Conservation (phyloP, 2,888 invertebrate genomes). For the Urechis unicinctus region DNA sequence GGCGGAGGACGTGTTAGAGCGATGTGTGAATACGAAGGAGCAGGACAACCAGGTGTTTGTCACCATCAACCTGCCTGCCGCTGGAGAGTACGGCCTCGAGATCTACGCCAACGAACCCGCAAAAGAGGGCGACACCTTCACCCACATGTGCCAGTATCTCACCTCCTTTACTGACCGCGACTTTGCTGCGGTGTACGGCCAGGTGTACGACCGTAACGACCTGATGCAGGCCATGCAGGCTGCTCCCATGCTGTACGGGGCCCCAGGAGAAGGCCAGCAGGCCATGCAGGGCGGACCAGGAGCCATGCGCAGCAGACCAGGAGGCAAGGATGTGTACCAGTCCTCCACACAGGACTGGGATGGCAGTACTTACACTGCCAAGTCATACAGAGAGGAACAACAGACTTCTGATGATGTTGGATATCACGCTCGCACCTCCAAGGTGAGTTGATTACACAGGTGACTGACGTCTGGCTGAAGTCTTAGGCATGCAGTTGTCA, state of each 20-base stretch:
- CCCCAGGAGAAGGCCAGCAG: constrained; percentile 15
- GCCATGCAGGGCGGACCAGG: constrained; percentile 12
- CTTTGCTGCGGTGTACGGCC: constrained; percentile 20
- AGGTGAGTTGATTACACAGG: no score
- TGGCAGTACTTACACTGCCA: constrained; percentile 10
- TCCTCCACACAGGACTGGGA: constrained; percentile 14
- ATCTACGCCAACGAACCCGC: constrained; percentile 50
- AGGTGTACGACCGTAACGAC: constrained; percentile 23
- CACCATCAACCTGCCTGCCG: constrained; percentile 35
- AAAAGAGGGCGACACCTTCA: constrained; percentile 39
- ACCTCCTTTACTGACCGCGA: constrained; percentile 21
- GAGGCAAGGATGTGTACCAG: constrained; percentile 6
- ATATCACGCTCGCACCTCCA: constrained; percentile 7
- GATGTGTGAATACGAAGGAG: constrained; percentile 37
- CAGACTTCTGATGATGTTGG: constrained; percentile 6
- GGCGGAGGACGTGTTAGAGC: constrained; percentile 43
- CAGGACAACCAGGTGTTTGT: constrained; percentile 35
- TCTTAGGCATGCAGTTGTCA: no score
- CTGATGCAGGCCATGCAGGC: constrained; percentile 15
- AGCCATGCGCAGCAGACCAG: constrained; percentile 2
- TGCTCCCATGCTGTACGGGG: constrained; percentile 14
- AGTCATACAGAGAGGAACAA: constrained; percentile 12
- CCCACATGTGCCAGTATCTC: constrained; percentile 31
- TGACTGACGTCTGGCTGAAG: no score
- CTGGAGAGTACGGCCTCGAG: constrained; percentile 49